Evolutionary conservation across 2,888 invertebrate species (phyloP), one percentile per base, ranked within the genome.

Genomic region (Trypoxylon attenuatum): DNA sequence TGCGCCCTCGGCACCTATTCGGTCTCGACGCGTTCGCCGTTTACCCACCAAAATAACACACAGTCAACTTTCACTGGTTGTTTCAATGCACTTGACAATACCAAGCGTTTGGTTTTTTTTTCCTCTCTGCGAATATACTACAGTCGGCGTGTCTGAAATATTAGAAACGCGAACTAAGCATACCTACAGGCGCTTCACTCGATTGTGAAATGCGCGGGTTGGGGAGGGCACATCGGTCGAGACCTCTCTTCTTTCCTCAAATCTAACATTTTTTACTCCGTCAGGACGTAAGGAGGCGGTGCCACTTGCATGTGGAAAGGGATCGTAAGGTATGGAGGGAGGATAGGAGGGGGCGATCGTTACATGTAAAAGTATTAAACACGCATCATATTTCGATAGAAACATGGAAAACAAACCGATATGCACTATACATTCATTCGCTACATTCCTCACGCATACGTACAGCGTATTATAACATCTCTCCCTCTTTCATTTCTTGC

Each of bases 311-410:
- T 21, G 10, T 43, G 22, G n/a, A 16, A 13, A 13, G 43, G 46
- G 45, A 50, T 29, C 54, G 51, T 55, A 58, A 41, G 49, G 58
- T 6, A 39, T 57, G 6, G 39, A 52, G 33, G 47, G 54, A 45
- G 19, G 38, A 41, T 33, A 21, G 38, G 42, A 59, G 46, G 41
- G 49, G 43, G 59, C 43, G 52, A 54, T 38, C n/a, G 45, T 66
- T 53, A 53, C 54, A 55, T 82, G 80, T 79, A 83, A 83, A 84
- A 83, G 80, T 84, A 82, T 82, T 75, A 83, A 84, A 84, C 77
- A 78, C 78, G 77, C 78, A 59, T 73, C 73, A 53, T 76, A 74
- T 63, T 56, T 66, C 42, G 65, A 51, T 71, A 73, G 75, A 76
- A 71, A 81, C 60, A 73, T 82, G 76, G 74, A 80, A 80, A 80